A percentile compares a stretch with the other conserved stretches of the same genome.
Conservation (phyloP, 2,797 vertebrate species). For the Paratrypauchen microcephalus region DNA sequence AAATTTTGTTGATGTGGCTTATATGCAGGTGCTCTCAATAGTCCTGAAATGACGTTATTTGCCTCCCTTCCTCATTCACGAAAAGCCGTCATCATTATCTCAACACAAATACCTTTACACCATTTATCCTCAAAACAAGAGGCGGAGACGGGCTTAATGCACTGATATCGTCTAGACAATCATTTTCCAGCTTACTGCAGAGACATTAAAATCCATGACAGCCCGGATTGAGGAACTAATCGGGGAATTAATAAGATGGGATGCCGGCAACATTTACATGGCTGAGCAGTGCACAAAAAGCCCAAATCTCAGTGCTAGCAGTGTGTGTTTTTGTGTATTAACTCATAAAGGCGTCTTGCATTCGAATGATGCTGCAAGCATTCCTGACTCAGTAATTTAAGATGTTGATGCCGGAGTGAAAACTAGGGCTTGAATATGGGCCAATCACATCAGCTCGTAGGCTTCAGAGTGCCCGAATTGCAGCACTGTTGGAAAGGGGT, state of each 20-base stretch:
- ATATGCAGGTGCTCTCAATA: no score
- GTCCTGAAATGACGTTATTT: no score
- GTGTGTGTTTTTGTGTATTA: slow-evolving; percentile 26
- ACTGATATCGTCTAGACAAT: slow-evolving; percentile 53
- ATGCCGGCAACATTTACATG: slow-evolving; percentile 43
- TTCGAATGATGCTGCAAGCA: slow-evolving; percentile 36
- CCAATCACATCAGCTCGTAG: slow-evolving; percentile 27
- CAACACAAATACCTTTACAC: slow-evolving; percentile 9
- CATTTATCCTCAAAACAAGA: slow-evolving; percentile 26
- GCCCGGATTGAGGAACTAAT: slow-evolving; percentile 48
- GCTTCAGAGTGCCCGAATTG: slow-evolving; percentile 18
- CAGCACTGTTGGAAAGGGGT: slow-evolving; percentile 27
- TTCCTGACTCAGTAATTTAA: slow-evolving; percentile 50
- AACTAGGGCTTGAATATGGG: slow-evolving; percentile 48
- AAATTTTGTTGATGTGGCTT: no score
- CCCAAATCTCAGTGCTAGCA: slow-evolving; percentile 34
- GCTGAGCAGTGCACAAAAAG: slow-evolving; percentile 31
- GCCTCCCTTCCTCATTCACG: background rate
- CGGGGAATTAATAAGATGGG: slow-evolving; percentile 54
- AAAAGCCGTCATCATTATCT: slow-evolving; percentile 18
- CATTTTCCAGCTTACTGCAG: slow-evolving; percentile 54
- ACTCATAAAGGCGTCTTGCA: slow-evolving; percentile 43
- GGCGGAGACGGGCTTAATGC: slow-evolving; percentile 26
- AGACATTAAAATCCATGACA: slow-evolving; percentile 50
- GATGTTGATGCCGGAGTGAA: slow-evolving; percentile 26